Evolutionary conservation across 2,113 vertebrate genomes (phyloP).

Genomic region (Gadus chalcogrammus): DNA sequence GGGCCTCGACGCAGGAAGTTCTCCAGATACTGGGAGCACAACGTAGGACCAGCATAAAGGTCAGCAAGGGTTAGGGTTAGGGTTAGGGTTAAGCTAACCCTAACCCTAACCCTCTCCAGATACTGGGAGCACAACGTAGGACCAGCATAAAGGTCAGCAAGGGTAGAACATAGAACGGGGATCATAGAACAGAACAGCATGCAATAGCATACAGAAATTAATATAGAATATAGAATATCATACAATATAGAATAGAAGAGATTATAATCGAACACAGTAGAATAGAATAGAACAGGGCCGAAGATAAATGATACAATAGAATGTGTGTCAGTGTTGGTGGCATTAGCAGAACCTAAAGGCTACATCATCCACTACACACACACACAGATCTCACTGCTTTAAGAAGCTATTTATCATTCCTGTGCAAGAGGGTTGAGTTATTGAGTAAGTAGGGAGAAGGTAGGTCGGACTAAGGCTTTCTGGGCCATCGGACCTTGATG

Average conservation of each 20-base stretch:
- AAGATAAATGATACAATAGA: background rate
- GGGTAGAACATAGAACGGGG: too few species aligned
- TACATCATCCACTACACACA: too few species aligned
- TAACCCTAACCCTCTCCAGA: slow-evolving; percentile 62
- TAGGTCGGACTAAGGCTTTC: background rate
- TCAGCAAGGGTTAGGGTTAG: too few species aligned
- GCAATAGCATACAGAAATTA: background rate
- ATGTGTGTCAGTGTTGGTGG: too few species aligned
- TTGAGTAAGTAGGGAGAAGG: background rate
- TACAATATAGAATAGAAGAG: background rate
- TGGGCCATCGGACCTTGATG: slow-evolving; percentile 72
- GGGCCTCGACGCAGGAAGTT: slow-evolving; percentile 81
- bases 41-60: too few species aligned
- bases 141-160: too few species aligned
- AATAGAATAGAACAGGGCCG: background rate
- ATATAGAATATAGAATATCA: too few species aligned
- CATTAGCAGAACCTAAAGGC: too few species aligned
- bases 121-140: slow-evolving; percentile 65
- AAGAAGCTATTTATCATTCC: too few species aligned
- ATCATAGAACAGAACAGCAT: slow-evolving; percentile 18
- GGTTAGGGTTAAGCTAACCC: too few species aligned
- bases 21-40: slow-evolving; percentile 77
- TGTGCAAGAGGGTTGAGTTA: too few species aligned
- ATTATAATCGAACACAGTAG: background rate
- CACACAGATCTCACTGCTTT: too few species aligned